Conservation (phyloP, 2,113 vertebrate genomes). For the Pterocles gutturalis region DNA sequence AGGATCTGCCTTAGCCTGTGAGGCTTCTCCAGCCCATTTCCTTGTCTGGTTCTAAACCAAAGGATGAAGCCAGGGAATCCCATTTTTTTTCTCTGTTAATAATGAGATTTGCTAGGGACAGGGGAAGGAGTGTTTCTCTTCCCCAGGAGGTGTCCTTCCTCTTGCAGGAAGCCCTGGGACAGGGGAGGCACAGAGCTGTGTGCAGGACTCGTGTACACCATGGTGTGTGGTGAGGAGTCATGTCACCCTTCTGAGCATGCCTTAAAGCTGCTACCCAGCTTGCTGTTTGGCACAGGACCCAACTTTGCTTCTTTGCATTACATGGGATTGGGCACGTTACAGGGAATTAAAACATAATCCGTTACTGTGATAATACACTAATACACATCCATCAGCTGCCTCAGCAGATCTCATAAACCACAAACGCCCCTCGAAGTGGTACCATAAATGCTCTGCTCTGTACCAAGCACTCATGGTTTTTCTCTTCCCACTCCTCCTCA, state of each 20-base stretch:
- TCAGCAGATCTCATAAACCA: slow-evolving; percentile 36
- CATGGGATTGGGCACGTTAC: rapidly evolving
- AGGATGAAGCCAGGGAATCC: background rate
- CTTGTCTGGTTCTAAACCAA: background rate
- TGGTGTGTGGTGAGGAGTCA: background rate
- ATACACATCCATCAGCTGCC: background rate
- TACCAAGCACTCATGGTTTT: background rate
- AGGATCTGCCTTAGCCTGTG: background rate
- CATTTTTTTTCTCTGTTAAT: background rate
- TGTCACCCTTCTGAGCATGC: background rate
- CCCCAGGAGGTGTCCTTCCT: background rate
- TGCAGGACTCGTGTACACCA: rapidly evolving
- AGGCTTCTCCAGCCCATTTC: background rate
- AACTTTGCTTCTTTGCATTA: background rate
- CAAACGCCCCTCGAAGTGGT: background rate
- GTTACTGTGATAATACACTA: slow-evolving; percentile 21
- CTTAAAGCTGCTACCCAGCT: background rate
- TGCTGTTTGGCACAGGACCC: background rate
- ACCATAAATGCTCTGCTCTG: background rate
- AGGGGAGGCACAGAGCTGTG: background rate
- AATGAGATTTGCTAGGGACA: background rate
- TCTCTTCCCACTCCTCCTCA: slow-evolving; percentile 6
- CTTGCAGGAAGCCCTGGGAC: background rate
- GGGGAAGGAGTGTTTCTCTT: background rate
- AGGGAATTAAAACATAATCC: slow-evolving; percentile 35